Evolutionary conservation across 1,140 invertebrate species (phyloP), one percentile per base, ranked within the genome.

Genomic region (Ips typographus): DNA sequence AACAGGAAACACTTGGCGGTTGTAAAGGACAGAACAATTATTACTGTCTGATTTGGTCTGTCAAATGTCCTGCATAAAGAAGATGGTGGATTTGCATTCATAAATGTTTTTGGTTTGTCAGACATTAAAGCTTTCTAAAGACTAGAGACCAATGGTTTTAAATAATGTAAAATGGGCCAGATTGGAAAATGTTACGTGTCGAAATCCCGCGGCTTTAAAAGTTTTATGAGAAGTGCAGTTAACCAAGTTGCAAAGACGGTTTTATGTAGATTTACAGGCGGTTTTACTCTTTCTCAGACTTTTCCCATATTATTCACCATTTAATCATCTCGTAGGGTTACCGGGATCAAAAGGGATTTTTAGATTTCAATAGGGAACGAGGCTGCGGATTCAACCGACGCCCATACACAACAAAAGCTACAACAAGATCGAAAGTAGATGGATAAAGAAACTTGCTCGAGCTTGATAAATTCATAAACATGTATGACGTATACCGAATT

Each of bases 181-280:
- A 66, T 66, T 66, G 65, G 65, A 66, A 66, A 66, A 39, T 47
- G 65, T 58, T 8, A 58, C 55, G 55, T 66, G 65, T 66, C 56
- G 65, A 66, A 66, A 66, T 66, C 65, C 65, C 2, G 43, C 39
- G 36, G 55, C 55, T 66, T 49, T 66, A 49, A 58, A 66, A 66
- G 65, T 66, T 66, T 66, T 66, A 66, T 66, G 65, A 66, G 65
- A 66, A 66, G 36, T 59, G 65, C 65, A 66, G 65, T 66, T 66
- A 66, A 66, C 65, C 53, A 66, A 66, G 65, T 66, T 47, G 55
- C 65, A 66, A 66, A 66, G 55, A 66, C n/a, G 65, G 64, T 55
- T 59, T 66, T 66, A 66, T 66, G 65, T 66, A 66, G 55, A 65
- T 65, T 65, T 65, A 43, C 36, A 43, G 53, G 6, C 51, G 63